A percentile compares a stretch with the other conserved stretches of the same genome.
Evolutionary conservation across 1,140 invertebrate genomes (phyloP).

Genomic region (Leptinotarsa undecemlineata): DNA sequence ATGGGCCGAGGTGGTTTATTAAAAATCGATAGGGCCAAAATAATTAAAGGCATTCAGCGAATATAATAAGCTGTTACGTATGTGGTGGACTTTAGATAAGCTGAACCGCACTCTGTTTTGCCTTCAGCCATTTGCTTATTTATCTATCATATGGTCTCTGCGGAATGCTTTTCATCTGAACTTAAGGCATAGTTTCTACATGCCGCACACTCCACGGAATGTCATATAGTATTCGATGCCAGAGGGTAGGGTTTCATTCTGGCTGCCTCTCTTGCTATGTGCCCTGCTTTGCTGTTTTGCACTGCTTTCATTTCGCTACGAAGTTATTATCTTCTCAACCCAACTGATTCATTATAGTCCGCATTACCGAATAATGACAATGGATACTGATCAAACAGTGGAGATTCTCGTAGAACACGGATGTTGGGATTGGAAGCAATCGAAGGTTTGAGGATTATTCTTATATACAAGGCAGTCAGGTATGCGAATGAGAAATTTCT

Average conservation of each 20-base stretch:
- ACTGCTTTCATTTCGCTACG: slow-evolving; percentile 26
- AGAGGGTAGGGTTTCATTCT: slow-evolving; percentile 18
- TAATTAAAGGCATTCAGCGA: slow-evolving; percentile 14
- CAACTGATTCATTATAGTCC: slow-evolving; percentile 21
- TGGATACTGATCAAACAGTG: slow-evolving; percentile 1
- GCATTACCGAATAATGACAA: slow-evolving; percentile 12
- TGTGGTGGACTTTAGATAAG: slow-evolving; percentile 35
- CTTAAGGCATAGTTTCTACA: slow-evolving; percentile 54
- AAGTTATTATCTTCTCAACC: slow-evolving; percentile 26
- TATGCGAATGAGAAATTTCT: too few species aligned
- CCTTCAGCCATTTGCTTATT: slow-evolving; percentile 48
- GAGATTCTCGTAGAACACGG: neutral
- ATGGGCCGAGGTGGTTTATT: slow-evolving; percentile 17
- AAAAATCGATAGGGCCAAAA: slow-evolving; percentile 20
- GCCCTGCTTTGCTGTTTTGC: slow-evolving; percentile 24
- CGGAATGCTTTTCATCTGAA: slow-evolving; percentile 55
- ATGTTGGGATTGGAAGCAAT: too few species aligned
- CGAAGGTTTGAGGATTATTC: too few species aligned
- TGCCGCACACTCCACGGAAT: slow-evolving; percentile 52
- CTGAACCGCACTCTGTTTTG: slow-evolving; percentile 40
- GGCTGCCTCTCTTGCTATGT: neutral
- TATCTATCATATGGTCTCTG: slow-evolving; percentile 52
- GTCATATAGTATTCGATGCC: slow-evolving; percentile 52
- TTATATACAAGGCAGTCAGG: too few species aligned
- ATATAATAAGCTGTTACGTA: slow-evolving; percentile 26